A percentile compares a stretch with the other conserved stretches of the same genome.
phyloP scores from a whole-genome alignment of 2,113 vertebrate genomes.

The Leptobrachium ailaonicum region DNA sequence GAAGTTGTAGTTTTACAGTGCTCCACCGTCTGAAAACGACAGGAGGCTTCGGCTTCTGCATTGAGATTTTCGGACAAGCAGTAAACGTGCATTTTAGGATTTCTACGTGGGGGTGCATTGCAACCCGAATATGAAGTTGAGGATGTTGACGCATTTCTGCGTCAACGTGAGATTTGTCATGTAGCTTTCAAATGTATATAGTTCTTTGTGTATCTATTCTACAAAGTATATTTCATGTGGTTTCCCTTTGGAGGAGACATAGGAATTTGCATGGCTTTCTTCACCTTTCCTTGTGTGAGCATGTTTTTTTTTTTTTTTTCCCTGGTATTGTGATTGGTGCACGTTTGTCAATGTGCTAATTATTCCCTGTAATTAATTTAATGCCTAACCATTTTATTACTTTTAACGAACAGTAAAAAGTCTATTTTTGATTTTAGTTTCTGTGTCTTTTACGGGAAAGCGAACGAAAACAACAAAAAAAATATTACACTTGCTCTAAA shows the following conservation, averaged over 20 bases:
- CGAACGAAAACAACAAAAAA: not conserved
- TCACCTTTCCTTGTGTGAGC: not conserved
- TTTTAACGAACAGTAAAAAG: constrained; percentile 63
- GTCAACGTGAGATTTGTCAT: constrained; percentile 3
- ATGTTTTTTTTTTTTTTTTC: not conserved
- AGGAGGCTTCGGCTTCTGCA: not conserved
- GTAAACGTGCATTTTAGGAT: constrained; percentile 1
- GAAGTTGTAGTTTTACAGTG: no score
- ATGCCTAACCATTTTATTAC: constrained; percentile 67
- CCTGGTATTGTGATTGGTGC: constrained; percentile 36
- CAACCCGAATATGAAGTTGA: constrained; percentile 5
- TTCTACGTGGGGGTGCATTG: constrained; percentile 18
- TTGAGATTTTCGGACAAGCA: not conserved
- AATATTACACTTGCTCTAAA: not conserved
- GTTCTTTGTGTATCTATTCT: constrained; percentile 33
- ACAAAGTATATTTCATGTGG: constrained; percentile 56
- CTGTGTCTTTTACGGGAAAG: constrained; percentile 52
- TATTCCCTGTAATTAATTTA: constrained; percentile 63
- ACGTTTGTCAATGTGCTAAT: constrained; percentile 45
- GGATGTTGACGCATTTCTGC: not conserved
- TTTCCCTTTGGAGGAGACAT: constrained; percentile 43
- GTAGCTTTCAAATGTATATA: constrained; percentile 49
- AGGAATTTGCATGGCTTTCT: constrained; percentile 39
- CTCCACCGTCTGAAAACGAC: no score
- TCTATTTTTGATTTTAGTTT: constrained; percentile 69